These are phyloP conservation scores for Ophion ventricosus DNA, from an alignment of 2,888 invertebrate species.

Conservation along the genomic window DNA sequence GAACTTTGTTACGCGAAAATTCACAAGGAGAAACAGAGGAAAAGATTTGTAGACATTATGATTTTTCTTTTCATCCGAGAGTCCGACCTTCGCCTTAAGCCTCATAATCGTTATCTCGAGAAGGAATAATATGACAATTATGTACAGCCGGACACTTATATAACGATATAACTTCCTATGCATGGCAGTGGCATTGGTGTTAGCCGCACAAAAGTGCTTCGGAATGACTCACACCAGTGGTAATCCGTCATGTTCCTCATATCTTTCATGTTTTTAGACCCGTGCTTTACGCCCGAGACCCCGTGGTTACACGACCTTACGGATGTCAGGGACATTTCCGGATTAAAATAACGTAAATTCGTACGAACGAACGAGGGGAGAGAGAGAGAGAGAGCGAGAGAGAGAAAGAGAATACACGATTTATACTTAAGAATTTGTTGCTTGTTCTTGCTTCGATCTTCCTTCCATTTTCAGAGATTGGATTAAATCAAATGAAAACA, in stretches of 20 bases:
- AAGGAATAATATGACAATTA: constrained; percentile 24
- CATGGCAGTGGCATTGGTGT: constrained; percentile 12
- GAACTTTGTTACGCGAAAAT: too few species aligned
- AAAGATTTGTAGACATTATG: not conserved
- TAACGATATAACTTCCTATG: constrained; percentile 54
- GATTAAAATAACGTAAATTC: not conserved
- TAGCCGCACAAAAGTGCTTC: constrained; percentile 41
- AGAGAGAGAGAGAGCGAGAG: not conserved
- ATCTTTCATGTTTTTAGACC: constrained; percentile 42
- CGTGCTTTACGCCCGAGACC: constrained; percentile 10
- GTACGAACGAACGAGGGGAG: not conserved
- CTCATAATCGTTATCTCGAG: constrained; percentile 58
- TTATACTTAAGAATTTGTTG: too few species aligned
- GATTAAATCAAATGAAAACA: too few species aligned
- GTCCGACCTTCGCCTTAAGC: constrained; percentile 49
- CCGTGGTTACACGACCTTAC: constrained; percentile 11
- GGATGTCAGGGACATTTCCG: constrained; percentile 28
- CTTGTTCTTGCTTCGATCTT: too few species aligned
- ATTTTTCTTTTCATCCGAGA: not conserved
- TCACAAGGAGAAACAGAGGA: not conserved
- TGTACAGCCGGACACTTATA: constrained; percentile 40
- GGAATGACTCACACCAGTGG: constrained; percentile 49
- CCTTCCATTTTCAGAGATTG: too few species aligned
- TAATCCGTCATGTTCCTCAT: constrained; percentile 28
- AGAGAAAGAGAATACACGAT: too few species aligned